Conservation (phyloP, 2,113 vertebrate genomes). For the Microcebus tavaratra region DNA sequence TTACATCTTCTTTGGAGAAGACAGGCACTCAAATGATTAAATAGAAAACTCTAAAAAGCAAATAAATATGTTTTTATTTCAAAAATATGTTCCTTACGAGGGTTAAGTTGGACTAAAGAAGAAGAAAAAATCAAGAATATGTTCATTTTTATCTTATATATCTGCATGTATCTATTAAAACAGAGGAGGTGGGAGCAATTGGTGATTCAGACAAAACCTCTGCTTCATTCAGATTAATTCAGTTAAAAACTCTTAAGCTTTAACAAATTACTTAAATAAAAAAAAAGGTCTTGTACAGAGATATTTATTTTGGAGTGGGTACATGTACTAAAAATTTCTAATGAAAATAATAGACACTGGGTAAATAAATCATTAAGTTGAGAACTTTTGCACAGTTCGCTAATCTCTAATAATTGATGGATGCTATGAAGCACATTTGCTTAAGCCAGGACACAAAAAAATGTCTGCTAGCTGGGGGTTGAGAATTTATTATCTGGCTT, state of each 20-base stretch:
- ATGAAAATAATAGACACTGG: slow-evolving; percentile 69
- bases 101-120: no score
- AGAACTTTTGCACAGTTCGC: slow-evolving; percentile 62
- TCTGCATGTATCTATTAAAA: slow-evolving; percentile 13
- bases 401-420: slow-evolving; percentile 54
- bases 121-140: neutral
- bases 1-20: neutral
- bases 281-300: slow-evolving; percentile 67
- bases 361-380: slow-evolving; percentile 74
- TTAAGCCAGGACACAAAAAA: slow-evolving; percentile 49
- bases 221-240: slow-evolving; percentile 42
- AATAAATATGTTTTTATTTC: neutral
- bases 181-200: neutral
- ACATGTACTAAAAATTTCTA: slow-evolving; percentile 77
- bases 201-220: slow-evolving; percentile 30
- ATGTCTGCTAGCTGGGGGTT: neutral
- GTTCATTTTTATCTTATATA: slow-evolving; percentile 19
- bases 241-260: slow-evolving; percentile 49
- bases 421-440: neutral
- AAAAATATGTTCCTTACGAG: neutral
- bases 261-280: slow-evolving; percentile 60
- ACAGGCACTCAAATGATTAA: neutral
- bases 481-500: slow-evolving; percentile 30
- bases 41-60: neutral
- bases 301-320: slow-evolving; percentile 74